Conservation (phyloP, 2,888 invertebrate genomes). For the Ethmia dodecea region DNA sequence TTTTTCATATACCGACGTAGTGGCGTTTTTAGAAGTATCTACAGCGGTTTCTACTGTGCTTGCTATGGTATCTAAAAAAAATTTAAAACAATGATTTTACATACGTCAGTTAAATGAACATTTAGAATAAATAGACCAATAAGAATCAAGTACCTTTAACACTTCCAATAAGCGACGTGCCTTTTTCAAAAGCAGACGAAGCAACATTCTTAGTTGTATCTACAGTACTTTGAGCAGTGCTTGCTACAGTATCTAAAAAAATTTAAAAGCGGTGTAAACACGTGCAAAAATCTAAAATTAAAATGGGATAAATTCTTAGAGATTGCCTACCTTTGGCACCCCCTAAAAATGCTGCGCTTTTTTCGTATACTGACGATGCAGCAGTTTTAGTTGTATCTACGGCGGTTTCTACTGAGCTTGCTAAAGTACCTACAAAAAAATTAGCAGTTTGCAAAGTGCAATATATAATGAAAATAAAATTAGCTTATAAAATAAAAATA, state of each 20-base stretch:
- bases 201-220: conserved; percentile 41
- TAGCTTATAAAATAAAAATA: neutral
- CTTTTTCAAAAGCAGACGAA: conserved; percentile 31
- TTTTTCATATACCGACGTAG: conserved; percentile 39
- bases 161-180: conserved; percentile 30
- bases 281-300: neutral
- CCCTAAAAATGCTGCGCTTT: conserved; percentile 26
- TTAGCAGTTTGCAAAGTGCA: conserved; percentile 17
- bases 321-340: conserved; percentile 20
- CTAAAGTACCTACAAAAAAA: conserved; percentile 1
- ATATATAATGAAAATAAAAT: neutral
- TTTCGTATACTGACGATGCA: conserved; percentile 34
- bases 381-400: conserved; percentile 34
- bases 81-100: neutral
- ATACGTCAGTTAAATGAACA: neutral
- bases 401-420: conserved; percentile 25
- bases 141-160: conserved; percentile 29
- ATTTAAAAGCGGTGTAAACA: neutral
- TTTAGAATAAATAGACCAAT: neutral
- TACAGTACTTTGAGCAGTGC: conserved; percentile 28
- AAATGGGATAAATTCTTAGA: conserved; percentile 1
- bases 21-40: conserved; percentile 42
- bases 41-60: conserved; percentile 33
- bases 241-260: conserved; percentile 19
- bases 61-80: conserved; percentile 29